Evolutionary conservation across 2,113 vertebrate genomes (phyloP), one percentile per base, ranked within the genome.

Genomic region (Lipophrys pholis): DNA sequence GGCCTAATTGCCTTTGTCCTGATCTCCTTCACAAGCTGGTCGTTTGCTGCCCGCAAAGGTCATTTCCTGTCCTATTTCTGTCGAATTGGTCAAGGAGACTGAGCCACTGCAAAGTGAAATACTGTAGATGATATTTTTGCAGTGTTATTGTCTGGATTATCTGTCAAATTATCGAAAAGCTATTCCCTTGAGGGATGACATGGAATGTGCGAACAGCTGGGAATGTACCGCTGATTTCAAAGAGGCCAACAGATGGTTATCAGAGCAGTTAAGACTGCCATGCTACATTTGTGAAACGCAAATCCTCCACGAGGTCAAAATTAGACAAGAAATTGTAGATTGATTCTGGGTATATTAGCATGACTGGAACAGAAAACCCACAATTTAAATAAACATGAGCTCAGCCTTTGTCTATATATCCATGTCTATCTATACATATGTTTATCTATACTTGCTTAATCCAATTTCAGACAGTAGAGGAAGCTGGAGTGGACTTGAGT

Each of bases 1-100:
- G 73, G 70, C 62, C 75, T 92, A 92, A 94, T 93, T 91, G 86
- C 78, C 80, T 87, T 78, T 82, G 87, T 89, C 80, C 81, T 78
- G 79, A 86, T 84, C 15, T 70, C 81, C 78, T 81, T 50, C 50
- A 57, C 88, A 89, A 84, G 80, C 78, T 68, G 77, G 74, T 55
- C 73, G 66, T 86, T 89, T 69, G 62, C 83, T 77, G 57, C 46
- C 82, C 84, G 70, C 60, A 89, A 88, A 89, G 89, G 86, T 78
- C 76, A 79, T 86, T 89, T 90, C 83, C 89, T 80, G 51, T 73
- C 15, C 54, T 14, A 54, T 52, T 67, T 80, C 80, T 78, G 43
- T 61, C 1, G 59, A 73, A 77, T 65, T 68, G 57, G 61, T 86
- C 76, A 60, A 56, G 67, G 64, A 65, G 35, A 42, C 52, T 76